Evolutionary conservation across 2,888 invertebrate genomes (phyloP).

Genomic region (Aleiodes alternator): DNA sequence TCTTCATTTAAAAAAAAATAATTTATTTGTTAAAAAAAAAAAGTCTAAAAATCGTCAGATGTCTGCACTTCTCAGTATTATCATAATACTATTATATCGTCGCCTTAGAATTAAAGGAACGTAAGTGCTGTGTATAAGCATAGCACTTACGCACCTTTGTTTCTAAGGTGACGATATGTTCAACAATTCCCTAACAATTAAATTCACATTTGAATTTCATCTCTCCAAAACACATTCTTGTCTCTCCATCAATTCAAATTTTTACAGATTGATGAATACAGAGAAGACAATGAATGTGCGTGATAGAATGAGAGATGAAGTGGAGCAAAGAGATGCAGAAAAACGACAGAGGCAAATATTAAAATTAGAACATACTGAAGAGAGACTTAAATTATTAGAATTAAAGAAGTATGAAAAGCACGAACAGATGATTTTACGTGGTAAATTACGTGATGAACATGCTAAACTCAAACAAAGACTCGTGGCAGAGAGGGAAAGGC

Average conservation of each 20-base stretch:
- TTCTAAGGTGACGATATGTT: too few relatives aligned
- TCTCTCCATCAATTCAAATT: background rate
- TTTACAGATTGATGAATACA: constrained; percentile 53
- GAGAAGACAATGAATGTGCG: constrained; percentile 48
- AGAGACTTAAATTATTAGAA: constrained; percentile 49
- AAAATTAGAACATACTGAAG: constrained; percentile 30
- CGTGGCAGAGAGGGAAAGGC: constrained; percentile 52
- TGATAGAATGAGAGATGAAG: constrained; percentile 44
- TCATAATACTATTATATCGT: too few relatives aligned
- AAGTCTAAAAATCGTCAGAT: too few relatives aligned
- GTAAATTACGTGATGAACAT: constrained; percentile 50
- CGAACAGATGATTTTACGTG: constrained; percentile 42
- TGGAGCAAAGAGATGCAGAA: constrained; percentile 40
- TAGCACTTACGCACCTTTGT: too few relatives aligned
- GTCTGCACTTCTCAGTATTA: too few relatives aligned
- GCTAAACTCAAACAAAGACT: constrained; percentile 49
- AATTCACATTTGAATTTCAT: background rate
- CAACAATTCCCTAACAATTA: too few relatives aligned
- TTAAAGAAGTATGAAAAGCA: constrained; percentile 46
- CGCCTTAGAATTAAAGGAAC: too few relatives aligned
- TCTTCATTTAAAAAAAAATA: too few relatives aligned
- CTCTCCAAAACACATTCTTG: background rate
- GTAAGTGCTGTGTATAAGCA: too few relatives aligned
- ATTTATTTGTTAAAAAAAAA: too few relatives aligned
- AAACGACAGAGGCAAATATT: constrained; percentile 46